phyloP scores from a whole-genome alignment of 1,140 invertebrate species.

The Solenopsis fugax region DNA sequence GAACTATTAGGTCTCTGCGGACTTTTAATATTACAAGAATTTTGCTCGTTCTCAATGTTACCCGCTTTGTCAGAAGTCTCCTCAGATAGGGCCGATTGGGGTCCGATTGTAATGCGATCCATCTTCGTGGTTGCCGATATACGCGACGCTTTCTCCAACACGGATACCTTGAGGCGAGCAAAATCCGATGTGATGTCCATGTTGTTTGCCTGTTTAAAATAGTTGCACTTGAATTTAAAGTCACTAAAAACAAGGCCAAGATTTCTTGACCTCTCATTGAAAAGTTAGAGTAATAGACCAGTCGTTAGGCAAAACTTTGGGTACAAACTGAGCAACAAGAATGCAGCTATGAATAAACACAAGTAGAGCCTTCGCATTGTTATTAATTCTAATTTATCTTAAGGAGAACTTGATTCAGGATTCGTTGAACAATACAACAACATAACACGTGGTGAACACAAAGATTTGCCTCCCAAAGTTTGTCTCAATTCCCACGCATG shows the following conservation, averaged over 20 bases:
- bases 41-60: constrained; percentile 75
- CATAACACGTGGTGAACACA: neutral
- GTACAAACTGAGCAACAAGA: neutral
- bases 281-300: neutral
- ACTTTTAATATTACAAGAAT: constrained; percentile 71
- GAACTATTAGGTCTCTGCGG: constrained; percentile 51
- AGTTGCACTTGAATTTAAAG: neutral
- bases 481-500: neutral
- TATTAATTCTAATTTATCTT: neutral
- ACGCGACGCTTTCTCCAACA: constrained; percentile 81
- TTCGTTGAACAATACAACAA: neutral
- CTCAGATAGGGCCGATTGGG: constrained; percentile 69
- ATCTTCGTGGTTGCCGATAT: constrained; percentile 75
- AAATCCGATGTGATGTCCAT: constrained; percentile 81
- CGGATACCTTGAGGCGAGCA: constrained; percentile 83
- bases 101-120: constrained; percentile 81
- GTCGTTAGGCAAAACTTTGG: neutral
- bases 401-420: neutral
- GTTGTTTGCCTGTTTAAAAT: constrained; percentile 51
- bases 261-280: neutral
- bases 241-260: neutral
- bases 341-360: neutral
- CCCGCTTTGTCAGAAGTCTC: constrained; percentile 60
- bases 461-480: neutral
- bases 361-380: neutral